Base-by-base conservation (phyloP, 1,140 invertebrate species). In the Babylonia areolata region DNA sequence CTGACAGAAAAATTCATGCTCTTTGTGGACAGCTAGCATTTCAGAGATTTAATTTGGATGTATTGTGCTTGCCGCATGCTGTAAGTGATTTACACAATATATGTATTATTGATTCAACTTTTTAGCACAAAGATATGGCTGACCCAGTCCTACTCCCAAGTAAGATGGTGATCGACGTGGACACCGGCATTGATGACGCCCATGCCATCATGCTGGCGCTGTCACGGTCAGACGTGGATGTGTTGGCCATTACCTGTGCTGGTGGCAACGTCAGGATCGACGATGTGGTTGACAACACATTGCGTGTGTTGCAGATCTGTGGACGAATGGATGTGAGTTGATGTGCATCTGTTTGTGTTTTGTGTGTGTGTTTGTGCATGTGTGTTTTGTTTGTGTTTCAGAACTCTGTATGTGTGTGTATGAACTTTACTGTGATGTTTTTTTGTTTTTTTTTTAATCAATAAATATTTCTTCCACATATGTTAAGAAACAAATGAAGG, bases 131-230 rank as follows among this genome's bases (percentile, higher is more conserved):
- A 58, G 28, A 15, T 28, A 58, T 58, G 12, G 54, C 12, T 15
- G 54, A 12, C 12, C 54, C 83, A n/a, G n/a, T n/a, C n/a, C n/a
- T n/a, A n/a, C n/a, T n/a, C n/a, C n/a, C n/a, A n/a, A n/a, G 85
- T 42, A 92, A 93, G 85, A 78, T 93, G 23, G 91, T 94, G 33
- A 86, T 94, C 40, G 93, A 94, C 88, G 90, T 91, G 2, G 93
- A 94, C 83, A 88, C 92, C 33, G 93, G 93, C 2, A 87, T 91
- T 15, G 93, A 94, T 86, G 93, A 94, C 89, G 92, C 93, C 17
- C 91, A 93, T 71, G 93, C 93, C 15, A 88, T 94, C 11, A 90
- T 94, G 87, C 87, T 94, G 87, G 90, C 91, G 2, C 64, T 93
- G 73, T 85, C 87, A 6, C 51, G 88, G 11, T 87, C 89, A 3